Base-by-base conservation (phyloP, 2,113 vertebrate genomes). In the Argyrosomus japonicus region DNA sequence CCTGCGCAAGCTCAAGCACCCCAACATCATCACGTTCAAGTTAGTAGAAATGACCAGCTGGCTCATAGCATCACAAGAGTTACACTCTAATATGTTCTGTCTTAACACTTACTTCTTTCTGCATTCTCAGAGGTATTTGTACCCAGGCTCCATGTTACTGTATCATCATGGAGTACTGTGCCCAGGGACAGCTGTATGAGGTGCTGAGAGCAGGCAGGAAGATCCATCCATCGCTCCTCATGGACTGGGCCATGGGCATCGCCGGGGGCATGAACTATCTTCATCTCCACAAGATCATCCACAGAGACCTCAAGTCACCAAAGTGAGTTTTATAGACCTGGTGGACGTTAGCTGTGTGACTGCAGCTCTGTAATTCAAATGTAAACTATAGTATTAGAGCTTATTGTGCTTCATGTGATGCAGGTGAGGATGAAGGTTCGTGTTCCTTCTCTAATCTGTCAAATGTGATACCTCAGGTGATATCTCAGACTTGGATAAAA, bases 11-110 rank as follows among this genome's bases (percentile, higher is more conserved):
- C 96, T 99, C 68, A 99, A 99, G 88, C 98, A 99, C 86, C 98
- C 98, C 91, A 99, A 99, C 95, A 99, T 99, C 95, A 99, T 99
- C 94, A 99, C 98, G 53, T 99, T 99, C 95, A 99, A 97, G 98
- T 99, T 75, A 97, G 97, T 78, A 0, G 8, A 79, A 65, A 45
- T 48, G 3, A 72, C 78, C 23, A 25, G 0, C 21, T 57, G 8
- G 21, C 6, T 77, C 57, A 10, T 56, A 58, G 17, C 5, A 25
- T 43, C 19, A 36, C 32, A 25, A 23, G 14, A 11, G 4, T 47
- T 14, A 47, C 14, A 23, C 45, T 62, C 29, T 61, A 25, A 58
- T 32, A 9, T 51, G 7, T 51, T 57, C 21, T 58, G 23, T 68
- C 6, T n/a, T 72, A 21, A 45, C 56, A 40, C 19, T 29, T 56